These are phyloP conservation scores for Silurus lanzhouensis DNA, from an alignment of 2,797 vertebrate species.

Conservation along the genomic window DNA sequence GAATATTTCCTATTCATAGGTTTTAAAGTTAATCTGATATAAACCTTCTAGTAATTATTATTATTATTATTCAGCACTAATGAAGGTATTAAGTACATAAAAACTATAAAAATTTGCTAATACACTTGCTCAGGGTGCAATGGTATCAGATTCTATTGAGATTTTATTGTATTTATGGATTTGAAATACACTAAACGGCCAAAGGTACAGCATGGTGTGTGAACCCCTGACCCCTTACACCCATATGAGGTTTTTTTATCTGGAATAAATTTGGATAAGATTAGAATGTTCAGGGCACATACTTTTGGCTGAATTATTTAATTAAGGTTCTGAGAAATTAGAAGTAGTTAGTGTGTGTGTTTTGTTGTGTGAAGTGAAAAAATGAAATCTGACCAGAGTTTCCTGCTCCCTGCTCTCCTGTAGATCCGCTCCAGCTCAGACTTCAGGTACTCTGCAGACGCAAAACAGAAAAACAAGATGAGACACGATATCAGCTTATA, in stretches of 20 bases:
- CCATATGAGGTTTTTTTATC: neutral
- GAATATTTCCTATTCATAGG: too few relatives aligned
- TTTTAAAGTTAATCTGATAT: too few relatives aligned
- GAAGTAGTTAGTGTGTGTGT: neutral
- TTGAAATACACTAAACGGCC: neutral
- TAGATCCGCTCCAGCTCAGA: conserved; percentile 95
- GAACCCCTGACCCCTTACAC: neutral
- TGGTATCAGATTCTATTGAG: too few relatives aligned
- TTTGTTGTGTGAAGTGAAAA: neutral
- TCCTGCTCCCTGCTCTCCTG: conserved; percentile 91
- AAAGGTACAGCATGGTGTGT: neutral
- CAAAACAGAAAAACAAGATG: neutral
- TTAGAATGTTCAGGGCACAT: neutral
- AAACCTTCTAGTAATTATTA: neutral
- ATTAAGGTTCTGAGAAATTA: neutral
- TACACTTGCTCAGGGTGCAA: neutral
- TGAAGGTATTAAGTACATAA: neutral
- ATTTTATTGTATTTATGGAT: too few relatives aligned
- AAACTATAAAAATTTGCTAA: neutral
- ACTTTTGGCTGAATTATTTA: neutral
- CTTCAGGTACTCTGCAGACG: conserved; percentile 79
- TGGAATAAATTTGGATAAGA: neutral
- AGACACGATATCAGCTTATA: neutral
- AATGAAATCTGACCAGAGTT: conserved; percentile 89
- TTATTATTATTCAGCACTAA: neutral